Percentiles rank a stretch among this genome's conserved stretches.
phyloP scores from a whole-genome alignment of 1,140 invertebrate species.

The Vollenhovia emeryi region DNA sequence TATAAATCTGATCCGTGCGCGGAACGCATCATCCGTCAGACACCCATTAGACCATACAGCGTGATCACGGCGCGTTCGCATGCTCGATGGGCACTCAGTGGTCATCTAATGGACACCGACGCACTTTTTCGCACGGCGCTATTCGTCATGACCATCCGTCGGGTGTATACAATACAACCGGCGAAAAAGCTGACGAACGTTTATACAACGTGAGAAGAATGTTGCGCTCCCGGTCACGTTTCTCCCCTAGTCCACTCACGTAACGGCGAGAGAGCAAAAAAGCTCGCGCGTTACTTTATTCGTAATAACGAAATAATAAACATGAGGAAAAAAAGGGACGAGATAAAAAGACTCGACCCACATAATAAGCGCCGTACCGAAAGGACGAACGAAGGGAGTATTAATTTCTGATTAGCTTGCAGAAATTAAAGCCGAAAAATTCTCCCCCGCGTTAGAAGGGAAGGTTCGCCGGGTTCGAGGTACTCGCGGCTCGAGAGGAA shows the following conservation, averaged over 20 bases:
- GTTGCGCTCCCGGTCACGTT: slow-evolving; percentile 39
- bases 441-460: not conserved
- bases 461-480: not conserved
- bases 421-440: not conserved
- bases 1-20: slow-evolving; percentile 7
- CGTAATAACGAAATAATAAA: slow-evolving; percentile 58
- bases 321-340: not conserved
- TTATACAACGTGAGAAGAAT: slow-evolving; percentile 61
- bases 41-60: slow-evolving; percentile 48
- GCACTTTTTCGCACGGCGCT: slow-evolving; percentile 52
- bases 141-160: slow-evolving; percentile 55
- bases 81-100: slow-evolving; percentile 29
- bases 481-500: not conserved
- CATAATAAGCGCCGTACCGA: not conserved
- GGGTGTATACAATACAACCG: slow-evolving; percentile 31
- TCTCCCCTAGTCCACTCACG: slow-evolving; percentile 32
- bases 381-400: not conserved
- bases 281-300: slow-evolving; percentile 40
- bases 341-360: not conserved
- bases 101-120: slow-evolving; percentile 57
- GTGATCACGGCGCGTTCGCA: slow-evolving; percentile 15
- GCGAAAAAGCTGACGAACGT: slow-evolving; percentile 58
- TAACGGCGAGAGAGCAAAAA: slow-evolving; percentile 47
- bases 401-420: slow-evolving; percentile 1
- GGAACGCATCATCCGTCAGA: slow-evolving; percentile 51